Evolutionary conservation across 2,113 vertebrate species (phyloP).

Genomic region (Zootoca vivipara): DNA sequence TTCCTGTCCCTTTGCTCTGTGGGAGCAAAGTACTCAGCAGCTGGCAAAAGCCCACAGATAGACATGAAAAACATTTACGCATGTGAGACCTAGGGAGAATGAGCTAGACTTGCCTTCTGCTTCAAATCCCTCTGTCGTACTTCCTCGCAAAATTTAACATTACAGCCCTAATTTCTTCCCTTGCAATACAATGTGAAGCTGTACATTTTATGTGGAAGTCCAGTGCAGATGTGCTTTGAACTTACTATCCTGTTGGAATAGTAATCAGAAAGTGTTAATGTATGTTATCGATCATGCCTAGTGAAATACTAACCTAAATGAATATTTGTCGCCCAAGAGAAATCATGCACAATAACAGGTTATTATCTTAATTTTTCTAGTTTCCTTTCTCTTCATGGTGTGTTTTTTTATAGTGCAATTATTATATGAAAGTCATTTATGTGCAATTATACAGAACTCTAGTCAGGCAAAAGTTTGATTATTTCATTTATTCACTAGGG

Average conservation of each 20-base stretch:
- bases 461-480: slow-evolving; percentile 46
- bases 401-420: slow-evolving; percentile 56
- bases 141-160: slow-evolving; percentile 22
- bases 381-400: slow-evolving; percentile 21
- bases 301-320: background rate
- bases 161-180: slow-evolving; percentile 8
- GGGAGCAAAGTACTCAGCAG: slow-evolving; percentile 25
- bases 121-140: slow-evolving; percentile 1
- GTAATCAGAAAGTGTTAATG: slow-evolving; percentile 10
- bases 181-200: background rate
- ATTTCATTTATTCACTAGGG: background rate
- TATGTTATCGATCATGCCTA: background rate
- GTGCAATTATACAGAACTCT: slow-evolving; percentile 48
- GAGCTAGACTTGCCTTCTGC: background rate
- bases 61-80: slow-evolving; percentile 17
- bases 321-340: background rate
- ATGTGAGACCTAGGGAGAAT: slow-evolving; percentile 20
- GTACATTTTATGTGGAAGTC: background rate
- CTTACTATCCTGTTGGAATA: background rate
- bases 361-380: slow-evolving; percentile 16
- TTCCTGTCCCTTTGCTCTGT: slow-evolving; percentile 43
- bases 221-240: background rate
- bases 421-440: slow-evolving; percentile 50
- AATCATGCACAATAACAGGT: slow-evolving; percentile 11
- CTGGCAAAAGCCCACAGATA: slow-evolving; percentile 39